Percentiles rank a stretch among this genome's conserved stretches.
phyloP scores from a whole-genome alignment of 2,113 vertebrate species.

The Polyodon spathula region DNA sequence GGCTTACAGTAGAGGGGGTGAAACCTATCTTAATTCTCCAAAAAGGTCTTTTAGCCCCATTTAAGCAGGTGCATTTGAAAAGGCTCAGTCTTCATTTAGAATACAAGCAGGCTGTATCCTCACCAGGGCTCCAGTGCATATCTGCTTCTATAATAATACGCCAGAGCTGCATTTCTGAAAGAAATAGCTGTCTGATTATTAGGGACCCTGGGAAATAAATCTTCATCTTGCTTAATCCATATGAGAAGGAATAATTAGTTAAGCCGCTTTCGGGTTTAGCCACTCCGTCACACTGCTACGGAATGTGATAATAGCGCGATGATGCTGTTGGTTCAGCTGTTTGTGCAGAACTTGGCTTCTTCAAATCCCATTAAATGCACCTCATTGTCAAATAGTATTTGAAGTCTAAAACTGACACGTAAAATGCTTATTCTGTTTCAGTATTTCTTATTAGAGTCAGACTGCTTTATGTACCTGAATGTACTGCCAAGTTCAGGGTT shows the following conservation, averaged over 20 bases:
- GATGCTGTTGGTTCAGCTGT: background rate
- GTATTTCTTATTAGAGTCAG: no score
- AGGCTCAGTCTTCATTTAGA: constrained; percentile 27
- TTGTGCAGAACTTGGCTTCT: background rate
- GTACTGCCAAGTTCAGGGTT: no score
- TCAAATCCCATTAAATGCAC: background rate
- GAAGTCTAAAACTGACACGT: no score
- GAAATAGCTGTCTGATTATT: constrained; percentile 25
- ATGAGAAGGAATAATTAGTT: constrained; percentile 24
- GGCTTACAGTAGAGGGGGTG: no score
- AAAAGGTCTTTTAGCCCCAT: constrained; percentile 21
- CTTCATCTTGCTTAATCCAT: constrained; percentile 25
- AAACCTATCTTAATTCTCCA: constrained; percentile 18
- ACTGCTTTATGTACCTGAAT: no score
- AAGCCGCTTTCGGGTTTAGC: constrained; percentile 19
- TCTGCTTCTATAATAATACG: constrained; percentile 16
- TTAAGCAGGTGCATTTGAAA: constrained; percentile 30
- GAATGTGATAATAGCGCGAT: background rate
- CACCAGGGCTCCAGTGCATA: constrained; percentile 19
- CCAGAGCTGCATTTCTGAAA: constrained; percentile 12
- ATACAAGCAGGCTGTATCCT: constrained; percentile 27
- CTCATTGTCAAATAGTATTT: no score
- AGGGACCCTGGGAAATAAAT: constrained; percentile 21
- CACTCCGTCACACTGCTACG: constrained; percentile 12
- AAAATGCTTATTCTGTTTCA: no score